A percentile compares a stretch with the other conserved stretches of the same genome.
Evolutionary conservation across 92 coral and sea anemone species (phyloP).

Genomic region (Pocillopora meandrina): DNA sequence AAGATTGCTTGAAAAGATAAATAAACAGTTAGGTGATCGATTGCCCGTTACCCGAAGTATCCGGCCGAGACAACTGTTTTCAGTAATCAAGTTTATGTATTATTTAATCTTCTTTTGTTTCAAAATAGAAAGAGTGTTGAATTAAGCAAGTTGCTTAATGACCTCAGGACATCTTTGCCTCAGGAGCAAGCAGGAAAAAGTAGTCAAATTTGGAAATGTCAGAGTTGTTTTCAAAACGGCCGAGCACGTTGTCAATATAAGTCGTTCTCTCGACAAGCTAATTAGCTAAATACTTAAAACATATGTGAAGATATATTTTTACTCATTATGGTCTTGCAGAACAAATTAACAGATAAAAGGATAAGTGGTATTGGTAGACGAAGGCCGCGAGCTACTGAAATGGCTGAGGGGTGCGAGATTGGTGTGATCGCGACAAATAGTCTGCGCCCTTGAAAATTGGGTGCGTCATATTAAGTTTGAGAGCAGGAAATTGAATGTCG

Average conservation of each 20-base stretch:
- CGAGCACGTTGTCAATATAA: not conserved
- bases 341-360: not conserved
- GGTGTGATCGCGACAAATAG: not conserved
- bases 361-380: no score
- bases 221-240: not conserved
- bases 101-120: not conserved
- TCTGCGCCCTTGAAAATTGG: no score
- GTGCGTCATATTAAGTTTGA: no score
- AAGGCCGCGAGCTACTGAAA: not conserved
- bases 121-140: not conserved
- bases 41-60: not conserved
- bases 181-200: not conserved
- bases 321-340: not conserved
- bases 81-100: not conserved
- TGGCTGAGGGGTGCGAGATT: not conserved
- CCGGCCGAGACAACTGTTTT: not conserved
- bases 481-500: no score
- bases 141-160: not conserved
- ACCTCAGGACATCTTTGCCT: slow-evolving; percentile 1
- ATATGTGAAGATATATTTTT: not conserved
- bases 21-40: not conserved
- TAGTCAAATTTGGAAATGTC: not conserved
- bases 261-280: not conserved
- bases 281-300: slow-evolving; percentile 5
- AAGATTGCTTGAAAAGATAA: slow-evolving; percentile 1